Evolutionary conservation across 2,888 invertebrate genomes (phyloP).

Genomic region (Hypselothyrea guttata): DNA sequence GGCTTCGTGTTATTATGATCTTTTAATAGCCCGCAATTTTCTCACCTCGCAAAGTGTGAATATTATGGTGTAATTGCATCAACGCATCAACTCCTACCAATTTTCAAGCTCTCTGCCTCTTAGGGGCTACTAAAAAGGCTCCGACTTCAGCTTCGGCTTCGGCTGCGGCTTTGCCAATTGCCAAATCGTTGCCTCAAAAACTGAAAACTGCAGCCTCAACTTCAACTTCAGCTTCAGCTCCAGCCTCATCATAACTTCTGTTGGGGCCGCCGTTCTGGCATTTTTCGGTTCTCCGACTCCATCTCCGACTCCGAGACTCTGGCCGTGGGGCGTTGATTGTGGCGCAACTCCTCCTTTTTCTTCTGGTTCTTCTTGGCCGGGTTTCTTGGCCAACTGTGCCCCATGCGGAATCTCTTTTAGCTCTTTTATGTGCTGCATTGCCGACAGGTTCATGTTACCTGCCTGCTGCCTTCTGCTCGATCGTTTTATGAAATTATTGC

Average conservation of each 20-base stretch:
- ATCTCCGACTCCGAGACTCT: no score
- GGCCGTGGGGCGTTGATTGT: slow-evolving; percentile 74
- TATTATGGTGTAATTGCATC: slow-evolving; percentile 83
- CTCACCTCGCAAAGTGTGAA: slow-evolving; percentile 83
- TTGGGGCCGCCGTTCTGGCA: slow-evolving; percentile 51
- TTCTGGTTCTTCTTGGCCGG: background rate
- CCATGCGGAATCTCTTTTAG: slow-evolving; percentile 30
- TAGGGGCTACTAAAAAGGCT: slow-evolving; percentile 70
- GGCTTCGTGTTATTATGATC: slow-evolving; percentile 80
- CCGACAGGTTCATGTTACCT: slow-evolving; percentile 76
- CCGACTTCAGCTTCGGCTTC: background rate
- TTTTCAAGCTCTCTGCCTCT: slow-evolving; percentile 62
- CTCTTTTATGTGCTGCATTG: slow-evolving; percentile 40
- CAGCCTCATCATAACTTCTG: slow-evolving; percentile 72
- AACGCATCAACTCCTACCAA: slow-evolving; percentile 83
- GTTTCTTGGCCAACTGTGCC: background rate
- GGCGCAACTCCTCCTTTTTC: slow-evolving; percentile 68
- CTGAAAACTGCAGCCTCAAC: background rate
- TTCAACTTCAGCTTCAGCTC: background rate
- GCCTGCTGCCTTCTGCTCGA: slow-evolving; percentile 15
- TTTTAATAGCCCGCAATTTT: slow-evolving; percentile 83
- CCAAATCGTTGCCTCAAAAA: slow-evolving; percentile 53
- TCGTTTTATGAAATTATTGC: slow-evolving; percentile 71
- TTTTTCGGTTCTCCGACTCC: slow-evolving; percentile 37
- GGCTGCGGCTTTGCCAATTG: slow-evolving; percentile 75